phyloP scores from a whole-genome alignment of 2,888 invertebrate genomes.

The Homarus gammarus region DNA sequence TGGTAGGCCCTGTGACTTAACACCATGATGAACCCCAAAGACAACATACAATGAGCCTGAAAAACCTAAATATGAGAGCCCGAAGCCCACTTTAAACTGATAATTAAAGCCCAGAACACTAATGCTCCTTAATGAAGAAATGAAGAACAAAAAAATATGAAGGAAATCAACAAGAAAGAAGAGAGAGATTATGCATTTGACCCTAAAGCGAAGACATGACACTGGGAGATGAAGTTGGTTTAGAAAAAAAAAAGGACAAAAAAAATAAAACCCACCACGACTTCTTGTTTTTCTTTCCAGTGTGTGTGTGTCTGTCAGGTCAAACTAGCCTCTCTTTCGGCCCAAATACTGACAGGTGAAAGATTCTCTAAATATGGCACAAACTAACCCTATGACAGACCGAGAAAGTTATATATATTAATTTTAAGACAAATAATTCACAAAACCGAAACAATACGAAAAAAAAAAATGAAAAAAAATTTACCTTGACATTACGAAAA shows the following conservation, averaged over 20 bases:
- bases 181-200: background rate
- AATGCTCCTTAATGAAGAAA: constrained; percentile 24
- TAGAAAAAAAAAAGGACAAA: no score
- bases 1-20: no score
- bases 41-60: background rate
- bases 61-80: constrained; percentile 42
- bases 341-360: constrained; percentile 1
- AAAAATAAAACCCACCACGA: no score
- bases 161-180: background rate
- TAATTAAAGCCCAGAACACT: constrained; percentile 68
- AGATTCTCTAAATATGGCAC: constrained; percentile 49
- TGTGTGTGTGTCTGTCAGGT: no score
- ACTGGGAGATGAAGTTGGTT: no score
- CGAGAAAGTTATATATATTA: constrained; percentile 3
- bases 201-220: background rate
- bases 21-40: background rate
- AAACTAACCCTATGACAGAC: constrained; percentile 35
- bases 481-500: no score
- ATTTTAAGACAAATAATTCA: constrained; percentile 7
- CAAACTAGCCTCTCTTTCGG: background rate
- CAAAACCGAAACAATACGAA: background rate
- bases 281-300: no score
- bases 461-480: background rate
- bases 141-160: background rate
- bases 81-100: constrained; percentile 53